Percentiles rank a stretch among this genome's conserved stretches.
These are phyloP conservation scores for Bovichtus diacanthus DNA, from an alignment of 2,797 vertebrate genomes.

Conservation along the genomic window DNA sequence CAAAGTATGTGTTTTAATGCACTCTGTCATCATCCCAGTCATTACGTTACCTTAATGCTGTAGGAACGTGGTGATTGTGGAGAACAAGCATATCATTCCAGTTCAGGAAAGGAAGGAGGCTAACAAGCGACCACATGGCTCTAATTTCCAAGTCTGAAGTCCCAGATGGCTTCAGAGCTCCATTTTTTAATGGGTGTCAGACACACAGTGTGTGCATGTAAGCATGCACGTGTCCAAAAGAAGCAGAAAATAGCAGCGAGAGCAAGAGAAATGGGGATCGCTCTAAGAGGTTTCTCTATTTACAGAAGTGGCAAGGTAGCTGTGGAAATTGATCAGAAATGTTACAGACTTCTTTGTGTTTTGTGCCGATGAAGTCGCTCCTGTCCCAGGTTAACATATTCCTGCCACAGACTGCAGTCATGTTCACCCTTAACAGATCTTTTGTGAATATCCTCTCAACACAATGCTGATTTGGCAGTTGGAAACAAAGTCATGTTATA, in stretches of 20 bases:
- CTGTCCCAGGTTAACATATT: constrained; percentile 8
- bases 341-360: neutral
- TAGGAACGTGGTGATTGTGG: constrained; percentile 25
- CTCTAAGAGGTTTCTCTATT: neutral
- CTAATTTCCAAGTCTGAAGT: constrained; percentile 65
- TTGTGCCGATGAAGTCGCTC: constrained; percentile 11
- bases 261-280: neutral
- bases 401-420: neutral
- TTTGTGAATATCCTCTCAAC: constrained; percentile 28
- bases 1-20: constrained; percentile 24
- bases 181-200: constrained; percentile 63
- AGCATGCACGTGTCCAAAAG: constrained; percentile 27
- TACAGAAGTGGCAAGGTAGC: neutral
- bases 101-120: constrained; percentile 45
- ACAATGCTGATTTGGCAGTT: neutral
- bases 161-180: constrained; percentile 65
- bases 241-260: constrained; percentile 20
- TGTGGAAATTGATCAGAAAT: neutral
- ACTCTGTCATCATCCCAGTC: constrained; percentile 12
- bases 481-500: constrained; percentile 25
- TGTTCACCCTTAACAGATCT: neutral
- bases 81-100: constrained; percentile 52
- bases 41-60: constrained; percentile 33
- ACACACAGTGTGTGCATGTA: constrained; percentile 38
- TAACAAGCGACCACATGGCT: constrained; percentile 72